phyloP scores from a whole-genome alignment of 2,888 invertebrate genomes.

The Noctua janthe region DNA sequence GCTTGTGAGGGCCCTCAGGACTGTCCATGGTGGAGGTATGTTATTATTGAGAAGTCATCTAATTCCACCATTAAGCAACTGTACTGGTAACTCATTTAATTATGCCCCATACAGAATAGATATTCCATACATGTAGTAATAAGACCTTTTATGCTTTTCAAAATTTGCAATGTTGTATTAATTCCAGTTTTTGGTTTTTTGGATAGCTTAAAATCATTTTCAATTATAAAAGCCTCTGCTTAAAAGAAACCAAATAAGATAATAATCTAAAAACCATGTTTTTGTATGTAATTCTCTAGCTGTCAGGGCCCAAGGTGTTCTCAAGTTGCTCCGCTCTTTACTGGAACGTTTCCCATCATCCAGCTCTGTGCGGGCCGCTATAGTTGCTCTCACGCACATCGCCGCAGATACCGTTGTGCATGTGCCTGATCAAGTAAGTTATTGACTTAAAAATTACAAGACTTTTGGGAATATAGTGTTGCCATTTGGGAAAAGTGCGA shows the following conservation, averaged over 20 bases:
- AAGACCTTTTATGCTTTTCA: background rate
- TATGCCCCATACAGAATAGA: too few relatives aligned
- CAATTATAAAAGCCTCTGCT: too few relatives aligned
- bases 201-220: background rate
- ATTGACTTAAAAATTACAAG: too few relatives aligned
- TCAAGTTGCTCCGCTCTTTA: slow-evolving; percentile 82
- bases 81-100: background rate
- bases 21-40: slow-evolving; percentile 96
- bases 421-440: slow-evolving; percentile 95
- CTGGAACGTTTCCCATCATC: slow-evolving; percentile 86
- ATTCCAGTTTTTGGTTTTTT: background rate
- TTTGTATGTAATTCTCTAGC: slow-evolving; percentile 75
- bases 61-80: too few relatives aligned
- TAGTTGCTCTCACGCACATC: slow-evolving; percentile 96
- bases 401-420: slow-evolving; percentile 97
- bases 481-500: background rate
- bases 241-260: background rate
- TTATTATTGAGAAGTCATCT: background rate
- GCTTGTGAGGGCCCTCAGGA: slow-evolving; percentile 96
- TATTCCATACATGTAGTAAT: too few relatives aligned
- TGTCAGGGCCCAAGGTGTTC: slow-evolving; percentile 92
- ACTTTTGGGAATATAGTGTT: background rate
- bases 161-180: background rate
- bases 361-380: slow-evolving; percentile 91
- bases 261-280: background rate